Conservation (phyloP, 2,888 invertebrate species). For the Lasioglossum leucozonium region DNA sequence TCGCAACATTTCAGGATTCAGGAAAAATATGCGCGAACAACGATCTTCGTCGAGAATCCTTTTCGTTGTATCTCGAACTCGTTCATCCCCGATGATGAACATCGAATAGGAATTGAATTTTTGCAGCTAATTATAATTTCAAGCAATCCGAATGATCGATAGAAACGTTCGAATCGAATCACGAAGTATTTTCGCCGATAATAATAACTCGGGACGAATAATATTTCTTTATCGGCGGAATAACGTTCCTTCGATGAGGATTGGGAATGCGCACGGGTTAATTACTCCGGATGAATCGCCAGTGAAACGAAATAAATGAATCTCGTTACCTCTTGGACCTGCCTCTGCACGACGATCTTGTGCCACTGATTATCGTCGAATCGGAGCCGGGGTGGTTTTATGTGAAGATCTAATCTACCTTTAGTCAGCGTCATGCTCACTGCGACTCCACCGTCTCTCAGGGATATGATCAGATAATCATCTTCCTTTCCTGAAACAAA, state of each 20-base stretch:
- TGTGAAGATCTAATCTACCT: conserved; percentile 95
- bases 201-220: background rate
- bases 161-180: background rate
- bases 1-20: background rate
- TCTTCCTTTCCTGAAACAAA: conserved; percentile 91
- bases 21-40: background rate
- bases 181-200: background rate
- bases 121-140: background rate
- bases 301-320: conserved; percentile 1
- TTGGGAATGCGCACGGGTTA: background rate
- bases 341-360: conserved; percentile 94
- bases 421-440: conserved; percentile 96
- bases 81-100: too few relatives aligned
- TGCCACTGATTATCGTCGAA: conserved; percentile 99
- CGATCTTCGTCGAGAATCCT: background rate
- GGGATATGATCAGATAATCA: conserved; percentile 95
- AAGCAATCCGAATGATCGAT: background rate
- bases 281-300: background rate
- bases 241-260: background rate
- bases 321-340: conserved; percentile 93
- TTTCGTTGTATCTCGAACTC: too few relatives aligned
- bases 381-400: conserved; percentile 93
- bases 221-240: background rate
- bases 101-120: background rate
- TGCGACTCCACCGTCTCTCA: conserved; percentile 95